Evolutionary conservation across 2,888 invertebrate genomes (phyloP), one percentile per base, ranked within the genome.

Genomic region (Macropis europaea): DNA sequence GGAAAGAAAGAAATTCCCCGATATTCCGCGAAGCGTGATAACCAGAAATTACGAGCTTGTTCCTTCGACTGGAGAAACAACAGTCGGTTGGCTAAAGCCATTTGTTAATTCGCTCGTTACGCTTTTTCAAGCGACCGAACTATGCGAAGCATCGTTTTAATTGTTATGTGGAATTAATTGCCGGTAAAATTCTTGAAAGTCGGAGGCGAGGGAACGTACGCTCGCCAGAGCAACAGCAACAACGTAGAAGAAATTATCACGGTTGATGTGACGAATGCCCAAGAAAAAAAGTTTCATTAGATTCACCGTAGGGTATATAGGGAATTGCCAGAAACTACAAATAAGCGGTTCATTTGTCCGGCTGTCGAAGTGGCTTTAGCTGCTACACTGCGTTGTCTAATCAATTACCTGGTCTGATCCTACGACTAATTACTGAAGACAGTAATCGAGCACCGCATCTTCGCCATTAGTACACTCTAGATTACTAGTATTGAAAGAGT

Each of bases 281-380:
- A 24, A 22, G 30, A 9, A 13, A 68, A 69, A 70, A 69, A 69
- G 56, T 70, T 69, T 69, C 47, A 59, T 59, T 56, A 59, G 47
- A 59, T 24, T 34, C n/a, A 7, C 5, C 32, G 24, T 9, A 17
- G 42, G 38, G 54, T 54, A 60, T 70, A 40, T 69, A 36, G 56
- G 28, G 19, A 56, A 42, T 60, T 38, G 48, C 43, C 53, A 38
- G 70, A 60, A 53, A 43, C 42, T n/a, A n/a, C n/a, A n/a, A 60
- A 70, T 69, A 70, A 70, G 48, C 60, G 48, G 34, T 70, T 60
- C 60, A 73, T 73, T 73, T 40, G 53, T 73, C 66, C 22, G 53
- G 9, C 73, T 36, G 73, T 73, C 66, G 56, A 61, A 62, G 40
- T 22, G 36, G 32, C 24, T 43, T 73, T 57, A 53, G 40, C 59